Evolutionary conservation across 2,888 invertebrate genomes (phyloP).

Genomic region (Mythimna lalbum): DNA sequence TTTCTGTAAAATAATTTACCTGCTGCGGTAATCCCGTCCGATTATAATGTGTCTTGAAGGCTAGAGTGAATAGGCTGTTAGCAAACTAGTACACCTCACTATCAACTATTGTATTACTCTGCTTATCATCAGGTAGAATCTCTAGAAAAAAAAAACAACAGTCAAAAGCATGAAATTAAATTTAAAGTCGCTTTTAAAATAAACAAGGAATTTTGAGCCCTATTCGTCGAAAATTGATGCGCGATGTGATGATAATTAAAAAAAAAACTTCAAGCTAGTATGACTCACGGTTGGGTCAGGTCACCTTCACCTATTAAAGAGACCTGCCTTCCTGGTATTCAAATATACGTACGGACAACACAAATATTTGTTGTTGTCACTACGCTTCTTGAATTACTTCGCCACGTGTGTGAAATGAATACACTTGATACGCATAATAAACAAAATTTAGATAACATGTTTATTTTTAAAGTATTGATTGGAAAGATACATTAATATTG

Average conservation of each 20-base stretch:
- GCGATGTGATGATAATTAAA: neutral
- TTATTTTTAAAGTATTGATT: conserved; percentile 2
- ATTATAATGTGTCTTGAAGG: no score
- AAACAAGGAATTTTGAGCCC: no score
- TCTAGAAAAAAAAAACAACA: no score
- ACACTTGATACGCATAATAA: conserved; percentile 5
- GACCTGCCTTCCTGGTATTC: conserved; percentile 5
- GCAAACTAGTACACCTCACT: no score
- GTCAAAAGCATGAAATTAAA: no score
- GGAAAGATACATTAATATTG: neutral
- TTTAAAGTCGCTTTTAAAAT: no score
- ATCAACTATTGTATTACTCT: no score
- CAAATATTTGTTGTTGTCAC: conserved; percentile 25
- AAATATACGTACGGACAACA: conserved; percentile 18
- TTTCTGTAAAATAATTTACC: no score
- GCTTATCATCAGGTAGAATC: no score
- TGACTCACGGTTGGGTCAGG: conserved; percentile 11
- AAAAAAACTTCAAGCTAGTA: neutral
- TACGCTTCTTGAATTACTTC: conserved; percentile 30
- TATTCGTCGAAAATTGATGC: no score
- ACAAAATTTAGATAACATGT: conserved; percentile 7
- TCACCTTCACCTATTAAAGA: neutral
- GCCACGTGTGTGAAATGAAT: conserved; percentile 29
- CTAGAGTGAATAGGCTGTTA: no score
- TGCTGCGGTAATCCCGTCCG: no score